Evolutionary conservation across 2,113 vertebrate genomes (phyloP), one percentile per base, ranked within the genome.

Genomic region (Albula glossodonta): DNA sequence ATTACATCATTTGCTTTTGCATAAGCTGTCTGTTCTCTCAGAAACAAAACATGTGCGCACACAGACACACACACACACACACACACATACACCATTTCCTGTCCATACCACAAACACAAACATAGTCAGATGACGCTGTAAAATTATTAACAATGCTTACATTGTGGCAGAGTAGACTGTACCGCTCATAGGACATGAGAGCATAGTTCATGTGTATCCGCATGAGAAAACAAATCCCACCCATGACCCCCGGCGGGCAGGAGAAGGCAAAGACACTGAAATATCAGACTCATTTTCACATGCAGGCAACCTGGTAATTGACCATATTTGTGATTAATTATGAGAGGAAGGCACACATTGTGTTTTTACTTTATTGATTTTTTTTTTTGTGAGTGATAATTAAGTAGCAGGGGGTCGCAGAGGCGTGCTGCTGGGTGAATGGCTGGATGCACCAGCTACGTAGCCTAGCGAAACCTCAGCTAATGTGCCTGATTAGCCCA

Each of bases 111-210:
- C 80, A 89, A 86, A 87, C 86, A 87, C 86, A 60, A 88, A 80
- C 84, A 49, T 84, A 85, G 84, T 89, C 79, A 84, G 85, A 87
- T 53, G 4, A 88, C 60, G 80, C 86, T 88, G 88, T 87, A 85
- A 85, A 92, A 91, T 90, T 84, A 90, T 91, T 89, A 87, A 84
- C 80, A 51, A 52, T 91, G 90, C 92, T 91, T 88, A 91, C 86
- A 82, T 79, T 87, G 82, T 51, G 83, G 81, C 86, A 90, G 79
- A 88, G 81, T 86, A 90, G 79, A 88, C 83, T 85, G 80, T 31
- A 79, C 84, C 80, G 84, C 88, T 85, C 89, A 85, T 85, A 89
- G 70, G 87, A 89, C 66, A 74, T 87, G 52, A 83, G 8, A 11
- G 49, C 48, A 86, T 84, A 12, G 90, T 84, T 49, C 19, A 6